Base-by-base conservation (phyloP, 2,113 vertebrate species). In the Microcebus jonahi region DNA sequence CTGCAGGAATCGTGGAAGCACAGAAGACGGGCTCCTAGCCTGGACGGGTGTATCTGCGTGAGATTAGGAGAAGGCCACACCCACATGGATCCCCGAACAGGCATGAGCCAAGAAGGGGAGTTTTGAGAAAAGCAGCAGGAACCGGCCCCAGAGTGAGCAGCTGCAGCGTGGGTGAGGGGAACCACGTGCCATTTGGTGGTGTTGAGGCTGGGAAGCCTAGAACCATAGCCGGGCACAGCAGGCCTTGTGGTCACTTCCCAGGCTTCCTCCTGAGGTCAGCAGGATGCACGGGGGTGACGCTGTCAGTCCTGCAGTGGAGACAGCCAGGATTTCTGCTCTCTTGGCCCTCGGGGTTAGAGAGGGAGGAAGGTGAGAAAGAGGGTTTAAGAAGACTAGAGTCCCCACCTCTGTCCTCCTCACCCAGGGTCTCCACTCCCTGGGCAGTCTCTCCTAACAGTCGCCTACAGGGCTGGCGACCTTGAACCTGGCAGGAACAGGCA, bases 171-270 rank as follows among this genome's bases (percentile, higher is more conserved):
- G 29, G 25, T 2, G 5, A 80, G 17, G 50, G 50, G 25, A 48
- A 31, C 23, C 9, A 36, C 3, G 10, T 36, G 57, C 31, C 13
- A 0, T 11, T 12, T 23, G 65, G 73, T 1, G 73, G 25, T 6
- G 25, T 15, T 4, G 65, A 45, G 83, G 18, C 42, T 9, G 8
- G 73, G 6, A 9, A 42, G 71, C 57, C 42, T 61, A 31, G 23
- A 63, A 82, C 0, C 6, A 27, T 0, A 36, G 75, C 61, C 8
- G 45, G 20, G 31, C 34, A 13, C 0, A 2, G 25, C 0, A 8
- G 31, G 42, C 82, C 48, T 29, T 8, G 25, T 5, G 63, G 91
- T 6, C 42, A 21, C 8, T 18, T 83, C 61, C 65, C 3, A 59
- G 83, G 80, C 45, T 83, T 87, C 39, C 57, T 75, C 15, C 67